phyloP scores from a whole-genome alignment of 2,888 invertebrate species.

The Dryobotodes eremita region DNA sequence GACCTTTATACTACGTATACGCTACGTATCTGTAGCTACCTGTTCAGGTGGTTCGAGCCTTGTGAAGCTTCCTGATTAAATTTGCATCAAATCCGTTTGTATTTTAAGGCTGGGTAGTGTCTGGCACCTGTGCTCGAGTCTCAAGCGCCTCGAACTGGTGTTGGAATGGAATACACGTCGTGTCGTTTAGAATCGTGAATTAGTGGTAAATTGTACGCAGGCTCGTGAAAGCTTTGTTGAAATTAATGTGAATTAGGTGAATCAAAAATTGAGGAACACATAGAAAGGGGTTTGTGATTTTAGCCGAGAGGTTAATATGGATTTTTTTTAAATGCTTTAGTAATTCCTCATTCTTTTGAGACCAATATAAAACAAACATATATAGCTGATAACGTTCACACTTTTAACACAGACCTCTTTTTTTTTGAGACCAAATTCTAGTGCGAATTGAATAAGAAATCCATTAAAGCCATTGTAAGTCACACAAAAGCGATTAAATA shows the following conservation, averaged over 20 bases:
- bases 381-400: not conserved
- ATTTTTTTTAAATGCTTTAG: not conserved
- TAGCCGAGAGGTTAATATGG: not conserved
- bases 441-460: not conserved
- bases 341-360: not conserved
- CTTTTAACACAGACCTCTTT: too few species aligned
- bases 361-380: too few species aligned
- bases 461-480: not conserved
- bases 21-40: constrained; percentile 12
- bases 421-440: not conserved
- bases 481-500: not conserved
- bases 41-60: constrained; percentile 51
- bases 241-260: constrained; percentile 9
- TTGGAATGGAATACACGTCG: constrained; percentile 33
- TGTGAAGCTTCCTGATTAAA: constrained; percentile 73
- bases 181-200: constrained; percentile 30
- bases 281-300: not conserved
- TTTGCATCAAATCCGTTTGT: constrained; percentile 73
- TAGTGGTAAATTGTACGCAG: constrained; percentile 21
- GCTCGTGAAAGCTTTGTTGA: constrained; percentile 13
- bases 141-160: constrained; percentile 34
- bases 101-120: constrained; percentile 68
- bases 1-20: constrained; percentile 1
- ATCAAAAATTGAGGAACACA: constrained; percentile 3
- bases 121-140: constrained; percentile 65